A percentile compares a stretch with the other conserved stretches of the same genome.
phyloP scores from a whole-genome alignment of 2,888 invertebrate species.

The Sarcophaga caerulescens region DNA sequence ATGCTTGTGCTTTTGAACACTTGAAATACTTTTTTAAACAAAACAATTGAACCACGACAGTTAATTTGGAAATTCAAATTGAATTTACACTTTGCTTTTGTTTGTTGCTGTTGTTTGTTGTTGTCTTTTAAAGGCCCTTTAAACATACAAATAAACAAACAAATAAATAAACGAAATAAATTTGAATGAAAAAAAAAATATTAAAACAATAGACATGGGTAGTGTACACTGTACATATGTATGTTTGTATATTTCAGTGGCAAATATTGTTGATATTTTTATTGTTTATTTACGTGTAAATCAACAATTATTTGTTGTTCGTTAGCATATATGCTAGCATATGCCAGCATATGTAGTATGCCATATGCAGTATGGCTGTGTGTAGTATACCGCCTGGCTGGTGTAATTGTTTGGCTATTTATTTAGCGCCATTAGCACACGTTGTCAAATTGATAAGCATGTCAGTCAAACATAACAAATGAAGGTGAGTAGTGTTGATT shows the following conservation, averaged over 20 bases:
- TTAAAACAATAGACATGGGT: not conserved
- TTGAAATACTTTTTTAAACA: not conserved
- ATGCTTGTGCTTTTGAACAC: too few relatives aligned
- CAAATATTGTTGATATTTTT: conserved; percentile 34
- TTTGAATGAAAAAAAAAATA: not conserved
- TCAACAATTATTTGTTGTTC: conserved; percentile 66
- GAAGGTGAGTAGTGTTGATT: conserved; percentile 41
- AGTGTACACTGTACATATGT: too few relatives aligned
- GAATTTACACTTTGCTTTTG: not conserved
- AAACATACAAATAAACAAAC: not conserved
- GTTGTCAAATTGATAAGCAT: conserved; percentile 72
- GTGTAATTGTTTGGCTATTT: conserved; percentile 73
- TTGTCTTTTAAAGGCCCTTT: not conserved
- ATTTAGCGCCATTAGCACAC: conserved; percentile 78
- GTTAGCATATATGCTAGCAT: not conserved
- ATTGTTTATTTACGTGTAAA: conserved; percentile 56
- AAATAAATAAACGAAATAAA: not conserved
- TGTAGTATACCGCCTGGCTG: conserved; percentile 54
- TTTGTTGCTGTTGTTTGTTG: too few relatives aligned
- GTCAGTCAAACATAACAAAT: conserved; percentile 42
- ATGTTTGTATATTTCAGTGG: conserved; percentile 8
- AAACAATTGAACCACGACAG: not conserved
- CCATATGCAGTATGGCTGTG: conserved; percentile 12
- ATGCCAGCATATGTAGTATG: not conserved
- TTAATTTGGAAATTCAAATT: not conserved